Evolutionary conservation across 2,888 invertebrate species (phyloP).

Genomic region (Cataglyphis altisquamis): DNA sequence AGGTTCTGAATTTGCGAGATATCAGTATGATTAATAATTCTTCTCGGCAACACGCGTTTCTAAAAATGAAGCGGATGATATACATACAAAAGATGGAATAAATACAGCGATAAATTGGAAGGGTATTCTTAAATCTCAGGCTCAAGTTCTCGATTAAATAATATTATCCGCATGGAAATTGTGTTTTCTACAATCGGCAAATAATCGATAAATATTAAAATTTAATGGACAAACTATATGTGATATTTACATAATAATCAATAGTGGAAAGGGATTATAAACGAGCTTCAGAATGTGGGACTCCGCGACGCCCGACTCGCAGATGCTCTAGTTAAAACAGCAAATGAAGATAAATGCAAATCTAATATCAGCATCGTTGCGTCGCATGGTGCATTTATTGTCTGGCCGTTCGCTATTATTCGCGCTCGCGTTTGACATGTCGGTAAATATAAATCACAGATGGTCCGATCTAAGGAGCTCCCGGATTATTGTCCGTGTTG

Average conservation of each 20-base stretch:
- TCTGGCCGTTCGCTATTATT: constrained; percentile 35
- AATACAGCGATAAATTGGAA: background rate
- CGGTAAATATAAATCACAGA: constrained; percentile 53
- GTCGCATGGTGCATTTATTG: constrained; percentile 23
- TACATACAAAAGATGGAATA: background rate
- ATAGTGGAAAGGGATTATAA: background rate
- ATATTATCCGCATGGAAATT: background rate
- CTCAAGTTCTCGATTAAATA: background rate
- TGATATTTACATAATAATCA: background rate
- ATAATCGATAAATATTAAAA: background rate
- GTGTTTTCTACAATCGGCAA: background rate
- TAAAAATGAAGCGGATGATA: background rate
- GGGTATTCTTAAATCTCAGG: background rate
- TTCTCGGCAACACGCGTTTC: constrained; percentile 9
- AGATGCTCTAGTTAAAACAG: background rate
- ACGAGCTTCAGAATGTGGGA: constrained; percentile 16
- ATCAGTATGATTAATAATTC: background rate
- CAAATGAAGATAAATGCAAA: constrained; percentile 9
- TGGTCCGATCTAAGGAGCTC: constrained; percentile 61
- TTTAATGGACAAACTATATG: background rate
- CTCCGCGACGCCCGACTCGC: background rate
- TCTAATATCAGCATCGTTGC: constrained; percentile 25
- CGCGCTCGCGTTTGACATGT: constrained; percentile 47
- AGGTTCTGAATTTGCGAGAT: background rate
- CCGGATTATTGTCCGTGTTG: constrained; percentile 59